Evolutionary conservation across 2,113 vertebrate species (phyloP), one percentile per base, ranked within the genome.

Genomic region (Xenopus laevis): DNA sequence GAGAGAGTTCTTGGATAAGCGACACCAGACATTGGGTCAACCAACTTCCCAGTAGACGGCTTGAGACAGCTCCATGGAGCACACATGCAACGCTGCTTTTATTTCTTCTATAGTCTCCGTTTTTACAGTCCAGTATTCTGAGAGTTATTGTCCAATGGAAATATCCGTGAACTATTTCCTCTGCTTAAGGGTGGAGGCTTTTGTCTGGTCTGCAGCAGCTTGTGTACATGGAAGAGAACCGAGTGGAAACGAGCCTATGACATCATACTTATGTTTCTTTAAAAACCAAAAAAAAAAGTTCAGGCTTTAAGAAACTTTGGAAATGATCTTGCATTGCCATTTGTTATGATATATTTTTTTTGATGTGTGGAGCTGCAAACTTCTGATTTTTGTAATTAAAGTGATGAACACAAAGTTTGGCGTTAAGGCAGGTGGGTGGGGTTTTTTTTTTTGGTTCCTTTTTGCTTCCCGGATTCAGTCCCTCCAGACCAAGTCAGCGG

Each of bases 301-400:
- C 47, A 4, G 15, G 15, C 53, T 50, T 50, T 50, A 50, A 50
- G 47, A 16, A 50, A 12, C 47, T 50, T 9, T 50, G 2, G 15
- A 50, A 12, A 50, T 50, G 11, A 50, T 50, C 12, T 50, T 16
- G 15, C 47, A 12, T 16, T 55, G 13, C 17, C 53, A 8, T 9
- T n/a, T n/a, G 16, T n/a, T 8, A n/a, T 55, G 4, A 2, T 27
- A 27, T 27, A 2, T 27, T 27, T 55, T 50, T 12, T 55, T 55
- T 16, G 17, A 9, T 55, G 53, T 55, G 53, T 16, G 53, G 15
- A n/a, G 53, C 53, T 55, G 53, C 15, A 55, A 55, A 55, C 53
- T 55, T 55, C 53, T 18, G 53, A n/a, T n/a, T 55, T 55, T 55
- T 55, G 53, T 55, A 16, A 55, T 55, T 55, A 55, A 55, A 55